Base-by-base conservation (phyloP, 1,140 invertebrate species). In the Helicoverpa armigera region DNA sequence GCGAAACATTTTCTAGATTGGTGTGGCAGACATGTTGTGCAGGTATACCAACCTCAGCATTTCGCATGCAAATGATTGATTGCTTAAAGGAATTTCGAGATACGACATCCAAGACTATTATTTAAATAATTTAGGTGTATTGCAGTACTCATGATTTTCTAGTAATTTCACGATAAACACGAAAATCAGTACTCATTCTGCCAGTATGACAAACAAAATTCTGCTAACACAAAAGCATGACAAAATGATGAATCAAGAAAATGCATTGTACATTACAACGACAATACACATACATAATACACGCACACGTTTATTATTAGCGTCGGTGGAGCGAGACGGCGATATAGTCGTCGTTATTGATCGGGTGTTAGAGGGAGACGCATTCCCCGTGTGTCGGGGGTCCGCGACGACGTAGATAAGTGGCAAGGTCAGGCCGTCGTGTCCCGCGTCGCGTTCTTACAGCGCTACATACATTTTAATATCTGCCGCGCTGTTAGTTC, bases 371-470 rank as follows among this genome's bases (percentile, higher is more conserved):
- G 91, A 92, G 79, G 73, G 90, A 79, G 90, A 92, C n/a, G 77
- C 85, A 35, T 23, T 23, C 23, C 23, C 23, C 23, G 29, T 73
- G 79, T 73, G 58, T 82, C 85, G 88, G 82, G 82, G 82, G 88
- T 75, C 67, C 79, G 87, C 78, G 72, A 75, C 83, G 81, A 85
- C 86, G 87, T 86, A 89, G 89, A 91, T 92, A 93, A 89, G 85
- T 89, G 87, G 81, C 91, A 94, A 94, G 91, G 92, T 94, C 92
- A 93, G 87, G 87, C 89, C 85, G 88, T 86, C 81, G 86, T 83
- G 85, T 50, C 83, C 78, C 69, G 80, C 84, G 81, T 76, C 79
- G 35, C 58, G 58, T 83, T 70, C 70, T 53, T 56, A 29, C 14
- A 4, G 31, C 50, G 63, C 74, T 53, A 70, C 82, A 77, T 81